Evolutionary conservation across 2,113 vertebrate genomes (phyloP).

Genomic region (Gambusia holbrooki): DNA sequence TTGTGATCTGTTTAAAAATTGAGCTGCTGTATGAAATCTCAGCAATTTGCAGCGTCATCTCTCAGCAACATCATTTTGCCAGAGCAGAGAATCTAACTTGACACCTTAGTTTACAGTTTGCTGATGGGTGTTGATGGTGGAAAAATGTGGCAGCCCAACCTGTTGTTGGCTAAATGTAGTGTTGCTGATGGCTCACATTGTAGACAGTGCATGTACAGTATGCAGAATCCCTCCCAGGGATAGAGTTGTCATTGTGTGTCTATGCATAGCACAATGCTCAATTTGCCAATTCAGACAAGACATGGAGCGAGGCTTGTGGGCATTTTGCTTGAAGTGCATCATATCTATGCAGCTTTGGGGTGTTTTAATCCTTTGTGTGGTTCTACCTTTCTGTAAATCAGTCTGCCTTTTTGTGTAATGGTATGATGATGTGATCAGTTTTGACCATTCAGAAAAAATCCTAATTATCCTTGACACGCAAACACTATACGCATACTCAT

Average conservation of each 20-base stretch:
- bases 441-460: slow-evolving; percentile 71
- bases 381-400: slow-evolving; percentile 45
- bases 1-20: background rate
- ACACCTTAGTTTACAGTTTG: slow-evolving; percentile 40
- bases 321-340: slow-evolving; percentile 33
- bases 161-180: slow-evolving; percentile 52
- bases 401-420: slow-evolving; percentile 54
- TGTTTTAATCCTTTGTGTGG: slow-evolving; percentile 33
- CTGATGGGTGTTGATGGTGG: slow-evolving; percentile 54
- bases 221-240: slow-evolving; percentile 22
- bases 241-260: slow-evolving; percentile 25
- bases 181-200: slow-evolving; percentile 47
- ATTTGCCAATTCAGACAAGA: slow-evolving; percentile 2
- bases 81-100: slow-evolving; percentile 29
- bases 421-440: slow-evolving; percentile 74
- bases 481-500: slow-evolving; percentile 45
- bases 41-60: background rate
- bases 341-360: slow-evolving; percentile 31
- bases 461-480: slow-evolving; percentile 66
- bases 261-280: slow-evolving; percentile 18
- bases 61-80: background rate
- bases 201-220: slow-evolving; percentile 22
- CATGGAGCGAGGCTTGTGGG: slow-evolving; percentile 13
- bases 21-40: background rate
- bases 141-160: slow-evolving; percentile 31